Evolutionary conservation across 2,113 vertebrate species (phyloP).

Genomic region (Andinoacara biseriatus): DNA sequence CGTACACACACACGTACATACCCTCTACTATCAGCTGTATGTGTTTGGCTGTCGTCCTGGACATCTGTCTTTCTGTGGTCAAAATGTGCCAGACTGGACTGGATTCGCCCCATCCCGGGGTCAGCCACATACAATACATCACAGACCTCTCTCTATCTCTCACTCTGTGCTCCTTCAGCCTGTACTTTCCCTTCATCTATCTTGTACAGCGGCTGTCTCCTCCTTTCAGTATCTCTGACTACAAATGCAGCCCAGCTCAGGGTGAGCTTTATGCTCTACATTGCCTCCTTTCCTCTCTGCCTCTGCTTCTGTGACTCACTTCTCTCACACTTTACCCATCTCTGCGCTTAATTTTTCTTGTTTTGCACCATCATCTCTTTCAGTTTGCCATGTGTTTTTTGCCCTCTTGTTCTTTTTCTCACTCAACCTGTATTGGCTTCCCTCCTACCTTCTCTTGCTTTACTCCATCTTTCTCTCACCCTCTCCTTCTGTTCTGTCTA

Average conservation of each 20-base stretch:
- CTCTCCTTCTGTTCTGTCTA: constrained; percentile 63
- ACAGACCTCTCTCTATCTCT: constrained; percentile 42
- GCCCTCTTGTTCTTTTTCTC: constrained; percentile 25
- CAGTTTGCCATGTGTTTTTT: constrained; percentile 24
- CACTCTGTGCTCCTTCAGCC: constrained; percentile 29
- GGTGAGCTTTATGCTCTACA: constrained; percentile 42
- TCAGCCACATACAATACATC: constrained; percentile 61
- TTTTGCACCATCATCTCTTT: constrained; percentile 26
- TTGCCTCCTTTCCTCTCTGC: background rate
- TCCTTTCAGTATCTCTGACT: constrained; percentile 31
- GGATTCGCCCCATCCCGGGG: constrained; percentile 48
- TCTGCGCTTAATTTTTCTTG: constrained; percentile 19
- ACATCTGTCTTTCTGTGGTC: constrained; percentile 67
- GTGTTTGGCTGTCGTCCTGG: constrained; percentile 42
- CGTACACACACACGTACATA: background rate
- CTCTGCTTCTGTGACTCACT: constrained; percentile 4
- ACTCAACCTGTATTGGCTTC: constrained; percentile 35
- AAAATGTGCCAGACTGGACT: constrained; percentile 59
- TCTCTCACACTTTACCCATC: background rate
- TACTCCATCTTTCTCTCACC: constrained; percentile 23
- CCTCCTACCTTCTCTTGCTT: constrained; percentile 19
- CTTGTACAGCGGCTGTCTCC: constrained; percentile 31
- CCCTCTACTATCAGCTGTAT: constrained; percentile 33
- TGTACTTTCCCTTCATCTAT: constrained; percentile 41
- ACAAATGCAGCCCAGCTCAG: constrained; percentile 45